Evolutionary conservation across 2,797 vertebrate species (phyloP), one percentile per base, ranked within the genome.

Genomic region (Poeciliopsis gracilis): DNA sequence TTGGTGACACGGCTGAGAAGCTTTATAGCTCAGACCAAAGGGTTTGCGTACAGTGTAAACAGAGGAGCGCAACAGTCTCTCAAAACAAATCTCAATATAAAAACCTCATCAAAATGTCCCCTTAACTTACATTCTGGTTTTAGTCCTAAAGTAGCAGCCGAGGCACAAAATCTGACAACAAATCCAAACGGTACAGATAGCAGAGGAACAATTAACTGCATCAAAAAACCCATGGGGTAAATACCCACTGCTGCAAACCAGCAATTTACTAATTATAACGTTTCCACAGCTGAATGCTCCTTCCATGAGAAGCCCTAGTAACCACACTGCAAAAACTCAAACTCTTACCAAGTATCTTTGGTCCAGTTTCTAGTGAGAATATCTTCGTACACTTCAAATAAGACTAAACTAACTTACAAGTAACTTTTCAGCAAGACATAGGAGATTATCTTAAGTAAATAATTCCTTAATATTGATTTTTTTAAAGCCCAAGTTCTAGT

Each of bases 1-100:
- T 55, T 36, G 23, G 53, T 23, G 75, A 75, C 75, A 77, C 2
- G 43, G 61, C 46, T 67, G 69, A 55, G 49, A 5, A 18, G 73
- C 71, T 79, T 82, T 77, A 82, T 12, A 53, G 12, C 63, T 72
- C 5, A 63, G 55, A 72, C 63, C 79, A 79, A 75, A 73, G 77
- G 76, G 55, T 75, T 78, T 8, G 69, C 1, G 55, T 74, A 59
- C 45, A 55, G 51, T 76, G 72, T 72, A 69, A 78, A 79, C 80
- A 53, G 46, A 79, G 67, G 81, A 38, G 36, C 9, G n/a, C 49
- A 59, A 55, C 13, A 57, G 4, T 28, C 13, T 70, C 53, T 38
- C 47, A 53, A 78, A 73, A 75, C 72, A 61, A 25, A 30, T 3
- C 75, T 77, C 46, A 76, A 33, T 25, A 45, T 45, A 28, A 45